Base-by-base conservation (phyloP, 2,113 vertebrate species). In the Myrmophylax atrothorax region DNA sequence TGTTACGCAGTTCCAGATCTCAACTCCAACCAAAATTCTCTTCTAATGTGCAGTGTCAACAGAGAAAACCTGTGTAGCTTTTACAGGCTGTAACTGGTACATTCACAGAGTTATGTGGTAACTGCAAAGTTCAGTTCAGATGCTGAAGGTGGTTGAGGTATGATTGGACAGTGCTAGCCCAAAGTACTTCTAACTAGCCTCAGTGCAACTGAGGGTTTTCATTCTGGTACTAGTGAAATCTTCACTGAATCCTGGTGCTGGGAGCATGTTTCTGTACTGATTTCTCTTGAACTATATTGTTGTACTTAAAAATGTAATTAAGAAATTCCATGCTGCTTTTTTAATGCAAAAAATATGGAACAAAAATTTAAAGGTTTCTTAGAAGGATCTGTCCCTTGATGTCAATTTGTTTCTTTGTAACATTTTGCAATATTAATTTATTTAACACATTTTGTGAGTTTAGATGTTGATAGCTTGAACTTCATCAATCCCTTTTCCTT, bases 21-120 rank as follows among this genome's bases (percentile, higher is more conserved):
- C 53, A 37, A 50, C 53, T 18, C 18, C 38, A 70, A 50, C 6
- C 3, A 50, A 77, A 88, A 83, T 53, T 80, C 14, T 69, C 15
- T 76, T 37, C 12, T 2, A 46, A 18, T 0, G 0, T 64, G 14
- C 24, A 53, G 11, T 67, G 50, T 31, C 23, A 19, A 47, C 15
- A 60, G 17, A 33, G 67, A 44, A 87, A 82, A 33, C 31, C 29
- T 1, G 1, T 49, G 19, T 16, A 80, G 37, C 22, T 72, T 76
- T 24, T n/a, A 33, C 25, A 38, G n/a, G 8, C 6, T 77, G n/a
- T 31, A 47, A 7, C 9, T 49, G 38, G 24, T 37, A 40, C 25
- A 8, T 44, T 53, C 9, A 5, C 20, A 50, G 47, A 52, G 40
- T 14, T 52, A 7, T 8, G 22, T 20, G n/a, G 19, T 31, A 69